Evolutionary conservation across 2,113 vertebrate genomes (phyloP).

Genomic region (Gymnarchus niloticus): DNA sequence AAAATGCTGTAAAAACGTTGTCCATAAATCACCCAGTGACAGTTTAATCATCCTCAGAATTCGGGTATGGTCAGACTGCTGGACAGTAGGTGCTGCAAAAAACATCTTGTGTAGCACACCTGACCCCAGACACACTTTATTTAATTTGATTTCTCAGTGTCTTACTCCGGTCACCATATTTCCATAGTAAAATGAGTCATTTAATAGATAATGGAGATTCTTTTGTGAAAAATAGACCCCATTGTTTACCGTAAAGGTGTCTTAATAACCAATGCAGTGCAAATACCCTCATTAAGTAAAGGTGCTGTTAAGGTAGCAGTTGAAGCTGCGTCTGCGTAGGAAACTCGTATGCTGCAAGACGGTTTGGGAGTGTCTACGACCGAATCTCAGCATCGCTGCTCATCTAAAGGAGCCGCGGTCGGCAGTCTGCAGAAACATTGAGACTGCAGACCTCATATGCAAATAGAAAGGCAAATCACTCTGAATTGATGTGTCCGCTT

Average conservation of each 20-base stretch:
- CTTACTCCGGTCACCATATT: not conserved
- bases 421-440: not conserved
- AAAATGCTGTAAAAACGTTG: slow-evolving; percentile 47
- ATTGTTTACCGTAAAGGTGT: not conserved
- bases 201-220: slow-evolving; percentile 14
- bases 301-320: not conserved
- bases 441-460: not conserved
- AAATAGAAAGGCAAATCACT: not conserved
- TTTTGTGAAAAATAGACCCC: not conserved
- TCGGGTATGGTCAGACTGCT: slow-evolving; percentile 41
- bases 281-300: not conserved
- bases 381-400: no score
- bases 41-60: slow-evolving; percentile 63
- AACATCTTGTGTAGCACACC: slow-evolving; percentile 33
- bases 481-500: slow-evolving; percentile 2
- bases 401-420: not conserved
- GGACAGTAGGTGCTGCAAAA: slow-evolving; percentile 32
- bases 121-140: slow-evolving; percentile 13
- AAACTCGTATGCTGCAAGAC: not conserved
- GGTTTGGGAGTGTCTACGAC: not conserved
- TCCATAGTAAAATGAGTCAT: slow-evolving; percentile 17
- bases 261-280: not conserved
- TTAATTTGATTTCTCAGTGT: not conserved
- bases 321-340: no score
- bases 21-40: slow-evolving; percentile 62